These are phyloP conservation scores for Agapornis canus DNA, from an alignment of 2,797 vertebrate genomes.

Conservation along the genomic window DNA sequence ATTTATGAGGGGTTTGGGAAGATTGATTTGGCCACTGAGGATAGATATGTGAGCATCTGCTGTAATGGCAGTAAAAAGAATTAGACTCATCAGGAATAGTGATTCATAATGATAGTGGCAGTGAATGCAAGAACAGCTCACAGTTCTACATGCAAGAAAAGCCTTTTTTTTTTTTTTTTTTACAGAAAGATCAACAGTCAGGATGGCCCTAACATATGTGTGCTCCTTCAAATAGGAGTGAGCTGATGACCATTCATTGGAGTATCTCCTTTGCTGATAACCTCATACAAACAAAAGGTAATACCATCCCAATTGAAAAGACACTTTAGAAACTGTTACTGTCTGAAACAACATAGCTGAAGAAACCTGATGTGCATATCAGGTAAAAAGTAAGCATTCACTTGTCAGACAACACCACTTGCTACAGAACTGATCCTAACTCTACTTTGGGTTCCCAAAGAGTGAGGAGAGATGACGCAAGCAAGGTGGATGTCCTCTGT, in stretches of 20 bases:
- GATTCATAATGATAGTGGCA: constrained; percentile 67
- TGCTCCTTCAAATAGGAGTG: fast-evolving
- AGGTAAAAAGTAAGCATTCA: neutral
- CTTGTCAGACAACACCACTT: neutral
- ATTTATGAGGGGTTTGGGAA: constrained; percentile 55
- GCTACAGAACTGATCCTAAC: neutral
- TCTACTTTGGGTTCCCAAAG: neutral
- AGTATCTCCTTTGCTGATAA: neutral
- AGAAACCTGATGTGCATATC: neutral
- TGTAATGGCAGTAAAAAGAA: constrained; percentile 72
- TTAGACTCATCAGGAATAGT: constrained; percentile 74
- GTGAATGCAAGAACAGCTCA: neutral
- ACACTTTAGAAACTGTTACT: neutral
- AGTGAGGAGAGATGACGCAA: neutral
- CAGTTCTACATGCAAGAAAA: neutral
- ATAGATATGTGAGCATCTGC: constrained; percentile 71
- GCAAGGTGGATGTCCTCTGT: fast-evolving
- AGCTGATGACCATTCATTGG: neutral
- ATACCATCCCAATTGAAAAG: neutral
- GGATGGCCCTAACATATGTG: neutral
- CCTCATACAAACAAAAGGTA: neutral
- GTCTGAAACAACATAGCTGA: neutral
- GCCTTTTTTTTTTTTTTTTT: neutral
- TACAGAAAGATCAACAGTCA: neutral
- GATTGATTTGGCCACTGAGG: constrained; percentile 64